Evolutionary conservation across 2,797 vertebrate genomes (phyloP), one percentile per base, ranked within the genome.

Genomic region (Falco biarmicus): DNA sequence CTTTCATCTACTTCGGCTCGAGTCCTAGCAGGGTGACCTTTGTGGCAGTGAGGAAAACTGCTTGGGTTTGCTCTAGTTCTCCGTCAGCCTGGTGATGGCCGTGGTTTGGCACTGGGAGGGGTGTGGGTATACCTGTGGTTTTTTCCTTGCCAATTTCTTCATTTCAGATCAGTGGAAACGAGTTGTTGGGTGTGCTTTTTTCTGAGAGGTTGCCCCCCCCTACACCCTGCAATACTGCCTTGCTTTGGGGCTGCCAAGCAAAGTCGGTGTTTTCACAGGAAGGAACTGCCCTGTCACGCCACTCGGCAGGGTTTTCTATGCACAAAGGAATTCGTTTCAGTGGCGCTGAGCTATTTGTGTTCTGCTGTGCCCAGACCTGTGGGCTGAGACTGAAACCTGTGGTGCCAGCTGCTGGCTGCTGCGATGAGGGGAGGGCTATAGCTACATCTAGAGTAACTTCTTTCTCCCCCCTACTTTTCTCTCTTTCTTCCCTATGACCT

Each of bases 21-120:
- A 59, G 19, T 59, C 37, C 31, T 24, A 22, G 24, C 9, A 7
- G 18, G 29, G 56, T 60, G 18, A 16, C 61, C 15, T 15, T 37
- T 31, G 8, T 63, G 41, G 31, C 13, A 66, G 57, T 29, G 32
- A 59, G 2, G 10, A 25, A 51, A 85, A 31, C 15, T 1, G 17
- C 31, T 84, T 0, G 0, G 8, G 26, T 51, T 77, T 2, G 4
- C 10, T 4, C 1, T 24, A 37, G 10, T 54, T 83, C n/a, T 41
- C 28, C 16, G 24, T 39, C 16, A 76, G 37, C 50, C 5, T 51
- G 0, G 0, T 13, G 34, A 39, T 13, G 54, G 41, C 74, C 34
- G 6, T 18, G n/a, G 57, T 75, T 84, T 18, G 26, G 34, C 14
- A 11, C 7, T 76, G 70, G 16, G 2, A 22, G 4, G 31, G 11